These are phyloP conservation scores for Caenorhabditis virilis DNA, from an alignment of 2,888 invertebrate genomes.

Conservation along the genomic window DNA sequence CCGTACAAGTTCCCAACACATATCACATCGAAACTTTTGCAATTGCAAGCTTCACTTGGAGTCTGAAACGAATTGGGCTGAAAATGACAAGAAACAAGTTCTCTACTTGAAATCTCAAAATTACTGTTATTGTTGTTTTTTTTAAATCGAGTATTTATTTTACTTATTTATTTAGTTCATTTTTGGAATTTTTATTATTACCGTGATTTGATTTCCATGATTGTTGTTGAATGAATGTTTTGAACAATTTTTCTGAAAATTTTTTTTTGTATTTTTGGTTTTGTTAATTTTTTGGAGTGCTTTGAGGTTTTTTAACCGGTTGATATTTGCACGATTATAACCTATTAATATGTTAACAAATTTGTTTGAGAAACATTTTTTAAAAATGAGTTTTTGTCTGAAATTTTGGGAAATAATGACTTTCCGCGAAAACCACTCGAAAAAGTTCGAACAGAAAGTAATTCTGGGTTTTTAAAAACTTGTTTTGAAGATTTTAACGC, in stretches of 20 bases:
- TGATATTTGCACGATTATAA: too few relatives aligned
- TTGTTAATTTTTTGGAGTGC: neutral
- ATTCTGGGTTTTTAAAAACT: too few relatives aligned
- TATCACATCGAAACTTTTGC: slow-evolving; percentile 59
- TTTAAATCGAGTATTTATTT: slow-evolving; percentile 1
- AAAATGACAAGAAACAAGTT: neutral
- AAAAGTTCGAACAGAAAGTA: too few relatives aligned
- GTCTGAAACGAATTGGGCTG: slow-evolving; percentile 8
- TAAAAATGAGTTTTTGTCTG: too few relatives aligned
- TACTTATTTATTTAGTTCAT: neutral
- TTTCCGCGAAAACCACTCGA: too few relatives aligned
- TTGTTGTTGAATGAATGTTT: neutral
- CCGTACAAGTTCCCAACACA: slow-evolving; percentile 63
- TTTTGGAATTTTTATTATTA: neutral
- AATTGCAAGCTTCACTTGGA: slow-evolving; percentile 57
- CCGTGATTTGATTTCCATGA: slow-evolving; percentile 1
- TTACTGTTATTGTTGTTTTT: neutral
- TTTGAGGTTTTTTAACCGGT: too few relatives aligned
- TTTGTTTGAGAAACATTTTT: too few relatives aligned
- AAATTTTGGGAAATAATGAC: too few relatives aligned
- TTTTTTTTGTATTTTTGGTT: neutral
- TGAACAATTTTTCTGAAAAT: neutral
- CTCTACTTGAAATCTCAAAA: neutral
- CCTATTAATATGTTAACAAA: too few relatives aligned
- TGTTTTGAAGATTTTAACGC: too few relatives aligned